Evolutionary conservation across 2,113 vertebrate species (phyloP).

Genomic region (Ginglymostoma cirratum): DNA sequence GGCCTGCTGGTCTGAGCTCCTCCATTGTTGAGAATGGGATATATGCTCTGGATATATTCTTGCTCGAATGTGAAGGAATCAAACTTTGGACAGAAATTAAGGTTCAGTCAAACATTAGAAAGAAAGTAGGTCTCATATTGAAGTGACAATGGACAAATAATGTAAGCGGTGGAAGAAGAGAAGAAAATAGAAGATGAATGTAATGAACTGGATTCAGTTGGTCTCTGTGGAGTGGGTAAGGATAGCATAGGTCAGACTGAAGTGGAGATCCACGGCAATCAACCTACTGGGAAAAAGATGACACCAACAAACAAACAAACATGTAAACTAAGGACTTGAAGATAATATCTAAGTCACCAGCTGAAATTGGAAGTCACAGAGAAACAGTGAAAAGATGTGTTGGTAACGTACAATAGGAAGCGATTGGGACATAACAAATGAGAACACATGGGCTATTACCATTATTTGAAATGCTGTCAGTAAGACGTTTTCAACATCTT

Average conservation of each 20-base stretch:
- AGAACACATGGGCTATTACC: not conserved
- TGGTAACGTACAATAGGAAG: not conserved
- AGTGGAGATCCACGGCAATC: no score
- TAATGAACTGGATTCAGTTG: no score
- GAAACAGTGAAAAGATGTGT: not conserved
- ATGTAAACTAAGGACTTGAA: no score
- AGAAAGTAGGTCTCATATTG: not conserved
- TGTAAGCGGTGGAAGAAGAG: no score
- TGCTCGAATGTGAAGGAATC: not conserved
- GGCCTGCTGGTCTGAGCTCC: no score
- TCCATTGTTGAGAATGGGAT: no score
- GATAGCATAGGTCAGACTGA: no score
- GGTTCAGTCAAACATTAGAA: not conserved
- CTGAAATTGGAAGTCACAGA: not conserved
- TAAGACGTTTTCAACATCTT: not conserved
- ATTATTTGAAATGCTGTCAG: not conserved
- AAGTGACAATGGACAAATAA: no score
- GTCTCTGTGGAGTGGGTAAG: no score
- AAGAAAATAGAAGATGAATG: no score
- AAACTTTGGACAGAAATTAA: not conserved
- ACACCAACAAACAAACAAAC: no score
- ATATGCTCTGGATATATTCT: not conserved
- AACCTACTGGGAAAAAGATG: no score
- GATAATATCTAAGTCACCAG: not conserved
- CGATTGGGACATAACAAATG: not conserved